phyloP scores from a whole-genome alignment of 2,888 invertebrate genomes.

The Drosophila mulleri region DNA sequence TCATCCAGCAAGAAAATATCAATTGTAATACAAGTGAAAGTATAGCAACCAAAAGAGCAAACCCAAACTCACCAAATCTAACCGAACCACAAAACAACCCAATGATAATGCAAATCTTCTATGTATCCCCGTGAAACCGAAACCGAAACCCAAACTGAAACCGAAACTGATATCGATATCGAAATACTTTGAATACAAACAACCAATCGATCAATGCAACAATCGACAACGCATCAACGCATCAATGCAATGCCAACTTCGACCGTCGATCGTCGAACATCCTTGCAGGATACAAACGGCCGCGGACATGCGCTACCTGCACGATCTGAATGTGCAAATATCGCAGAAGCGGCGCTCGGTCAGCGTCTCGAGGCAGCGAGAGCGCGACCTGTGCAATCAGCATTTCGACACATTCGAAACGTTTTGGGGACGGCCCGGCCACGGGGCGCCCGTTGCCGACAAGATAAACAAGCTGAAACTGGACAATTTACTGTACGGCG shows the following conservation, averaged over 20 bases:
- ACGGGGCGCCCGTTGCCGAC: slow-evolving; percentile 82
- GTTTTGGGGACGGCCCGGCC: slow-evolving; percentile 93
- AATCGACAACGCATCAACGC: slow-evolving; percentile 18
- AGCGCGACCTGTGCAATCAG: slow-evolving; percentile 88
- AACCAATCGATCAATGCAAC: slow-evolving; percentile 13
- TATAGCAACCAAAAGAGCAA: slow-evolving; percentile 76
- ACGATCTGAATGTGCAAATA: slow-evolving; percentile 86
- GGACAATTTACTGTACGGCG: slow-evolving; percentile 85
- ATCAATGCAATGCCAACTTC: slow-evolving; percentile 22
- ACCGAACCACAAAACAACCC: slow-evolving; percentile 46
- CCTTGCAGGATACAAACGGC: slow-evolving; percentile 70
- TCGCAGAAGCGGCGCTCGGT: slow-evolving; percentile 85
- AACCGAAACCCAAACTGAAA: slow-evolving; percentile 20
- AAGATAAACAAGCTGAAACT: slow-evolving; percentile 84
- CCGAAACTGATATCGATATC: slow-evolving; percentile 13
- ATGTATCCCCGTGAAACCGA: slow-evolving; percentile 68
- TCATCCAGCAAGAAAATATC: slow-evolving; percentile 79
- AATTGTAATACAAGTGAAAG: slow-evolving; percentile 82
- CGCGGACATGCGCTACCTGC: slow-evolving; percentile 85
- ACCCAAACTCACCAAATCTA: slow-evolving; percentile 64
- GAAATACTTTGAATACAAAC: slow-evolving; percentile 25
- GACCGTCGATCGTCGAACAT: slow-evolving; percentile 31
- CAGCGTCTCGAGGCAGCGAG: slow-evolving; percentile 84
- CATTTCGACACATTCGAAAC: slow-evolving; percentile 92
- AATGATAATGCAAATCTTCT: slow-evolving; percentile 76